Evolutionary conservation across 2,888 invertebrate species (phyloP).

Genomic region (Brachyptera putata): DNA sequence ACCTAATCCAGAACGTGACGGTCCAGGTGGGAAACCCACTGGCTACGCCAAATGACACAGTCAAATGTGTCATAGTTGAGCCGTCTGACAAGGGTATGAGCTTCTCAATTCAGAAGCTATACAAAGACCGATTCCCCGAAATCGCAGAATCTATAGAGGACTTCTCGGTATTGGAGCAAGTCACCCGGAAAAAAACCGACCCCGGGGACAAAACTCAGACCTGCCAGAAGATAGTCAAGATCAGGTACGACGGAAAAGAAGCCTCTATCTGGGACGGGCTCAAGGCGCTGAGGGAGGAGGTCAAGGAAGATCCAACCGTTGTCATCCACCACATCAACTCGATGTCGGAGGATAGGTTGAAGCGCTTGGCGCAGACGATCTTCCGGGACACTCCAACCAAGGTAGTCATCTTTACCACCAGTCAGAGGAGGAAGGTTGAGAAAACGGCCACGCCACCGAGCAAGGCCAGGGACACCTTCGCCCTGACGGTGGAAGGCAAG

Average conservation of each 20-base stretch:
- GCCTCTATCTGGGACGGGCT: too few species aligned
- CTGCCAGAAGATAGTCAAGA: too few species aligned
- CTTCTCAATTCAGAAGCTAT: not conserved
- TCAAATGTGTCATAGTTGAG: not conserved
- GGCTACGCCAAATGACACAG: not conserved
- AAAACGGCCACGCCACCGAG: not conserved
- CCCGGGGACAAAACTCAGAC: not conserved
- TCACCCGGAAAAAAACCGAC: not conserved
- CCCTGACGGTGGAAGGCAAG: not conserved
- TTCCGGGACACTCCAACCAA: too few species aligned
- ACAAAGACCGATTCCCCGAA: not conserved
- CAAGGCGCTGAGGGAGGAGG: too few species aligned
- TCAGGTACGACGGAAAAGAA: too few species aligned
- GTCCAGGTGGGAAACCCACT: not conserved
- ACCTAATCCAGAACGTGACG: not conserved
- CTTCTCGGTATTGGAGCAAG: not conserved
- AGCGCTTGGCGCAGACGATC: not conserved
- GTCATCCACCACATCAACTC: not conserved
- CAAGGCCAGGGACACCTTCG: not conserved
- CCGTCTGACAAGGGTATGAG: not conserved
- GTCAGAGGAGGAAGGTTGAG: too few species aligned
- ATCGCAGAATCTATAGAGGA: not conserved
- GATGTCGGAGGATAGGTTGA: not conserved
- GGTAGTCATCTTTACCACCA: too few species aligned
- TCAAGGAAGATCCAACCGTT: not conserved